A percentile compares a stretch with the other conserved stretches of the same genome.
These are phyloP conservation scores for Drosophila sproati DNA, from an alignment of 1,140 invertebrate genomes.

Conservation along the genomic window DNA sequence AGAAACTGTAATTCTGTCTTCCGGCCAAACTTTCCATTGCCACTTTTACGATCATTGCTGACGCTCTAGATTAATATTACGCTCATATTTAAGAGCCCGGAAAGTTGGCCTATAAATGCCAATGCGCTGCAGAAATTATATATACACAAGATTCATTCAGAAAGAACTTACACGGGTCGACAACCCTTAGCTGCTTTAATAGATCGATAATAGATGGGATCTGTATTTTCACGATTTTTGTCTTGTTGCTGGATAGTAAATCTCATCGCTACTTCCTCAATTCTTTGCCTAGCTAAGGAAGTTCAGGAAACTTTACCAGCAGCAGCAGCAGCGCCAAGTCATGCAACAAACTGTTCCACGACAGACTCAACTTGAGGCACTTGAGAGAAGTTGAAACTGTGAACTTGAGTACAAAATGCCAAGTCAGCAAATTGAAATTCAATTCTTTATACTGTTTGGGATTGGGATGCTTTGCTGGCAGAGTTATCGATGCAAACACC, in stretches of 20 bases:
- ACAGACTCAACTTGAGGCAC: conserved; percentile 9
- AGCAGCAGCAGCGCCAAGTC: background rate
- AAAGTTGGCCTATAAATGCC: no score
- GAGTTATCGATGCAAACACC: conserved; percentile 19
- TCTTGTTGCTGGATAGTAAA: background rate
- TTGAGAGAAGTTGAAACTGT: conserved; percentile 6
- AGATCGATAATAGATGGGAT: no score
- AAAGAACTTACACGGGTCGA: no score
- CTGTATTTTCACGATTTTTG: no score
- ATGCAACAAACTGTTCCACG: background rate
- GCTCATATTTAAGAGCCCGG: no score
- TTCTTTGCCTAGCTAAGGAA: background rate
- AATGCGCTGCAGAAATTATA: no score
- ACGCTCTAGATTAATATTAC: no score
- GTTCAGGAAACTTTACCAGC: background rate
- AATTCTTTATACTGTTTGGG: conserved; percentile 27
- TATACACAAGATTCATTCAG: no score
- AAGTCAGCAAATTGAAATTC: conserved; percentile 54
- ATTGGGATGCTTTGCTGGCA: conserved; percentile 13
- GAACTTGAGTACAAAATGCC: conserved; percentile 13
- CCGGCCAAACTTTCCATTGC: no score
- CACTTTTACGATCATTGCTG: no score
- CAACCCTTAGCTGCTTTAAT: no score
- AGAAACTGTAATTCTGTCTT: no score
- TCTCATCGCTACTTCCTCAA: background rate